Conservation (phyloP, 2,113 vertebrate species). For the Pampusana beccarii region DNA sequence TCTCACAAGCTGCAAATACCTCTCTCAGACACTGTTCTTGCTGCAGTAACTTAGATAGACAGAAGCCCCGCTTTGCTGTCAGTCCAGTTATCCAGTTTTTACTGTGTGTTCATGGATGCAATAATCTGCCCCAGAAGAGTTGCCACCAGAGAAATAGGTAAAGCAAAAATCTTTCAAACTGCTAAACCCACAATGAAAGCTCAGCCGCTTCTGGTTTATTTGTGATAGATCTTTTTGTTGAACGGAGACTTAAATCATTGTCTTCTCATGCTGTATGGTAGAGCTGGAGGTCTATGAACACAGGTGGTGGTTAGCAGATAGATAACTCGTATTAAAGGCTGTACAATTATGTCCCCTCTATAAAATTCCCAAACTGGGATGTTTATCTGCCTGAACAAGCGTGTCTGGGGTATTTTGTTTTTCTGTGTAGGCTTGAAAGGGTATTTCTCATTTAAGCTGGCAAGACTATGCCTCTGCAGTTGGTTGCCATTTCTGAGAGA, state of each 20-base stretch:
- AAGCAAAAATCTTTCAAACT: background rate
- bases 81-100: background rate
- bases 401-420: background rate
- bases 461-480: background rate
- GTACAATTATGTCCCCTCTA: background rate
- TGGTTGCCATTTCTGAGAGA: background rate
- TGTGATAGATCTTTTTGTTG: background rate
- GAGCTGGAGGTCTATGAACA: background rate
- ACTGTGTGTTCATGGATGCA: background rate
- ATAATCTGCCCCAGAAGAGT: background rate
- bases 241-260: background rate
- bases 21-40: background rate
- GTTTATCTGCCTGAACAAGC: conserved; percentile 40
- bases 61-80: background rate
- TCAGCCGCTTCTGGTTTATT: background rate
- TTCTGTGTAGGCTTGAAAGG: background rate
- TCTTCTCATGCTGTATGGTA: background rate
- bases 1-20: background rate
- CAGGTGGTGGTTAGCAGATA: background rate
- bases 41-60: background rate
- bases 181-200: background rate
- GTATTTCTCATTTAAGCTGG: background rate
- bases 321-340: background rate
- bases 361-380: background rate
- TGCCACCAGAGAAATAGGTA: background rate